Evolutionary conservation across 2,113 vertebrate species (phyloP), one percentile per base, ranked within the genome.

Genomic region (Bos indicus): DNA sequence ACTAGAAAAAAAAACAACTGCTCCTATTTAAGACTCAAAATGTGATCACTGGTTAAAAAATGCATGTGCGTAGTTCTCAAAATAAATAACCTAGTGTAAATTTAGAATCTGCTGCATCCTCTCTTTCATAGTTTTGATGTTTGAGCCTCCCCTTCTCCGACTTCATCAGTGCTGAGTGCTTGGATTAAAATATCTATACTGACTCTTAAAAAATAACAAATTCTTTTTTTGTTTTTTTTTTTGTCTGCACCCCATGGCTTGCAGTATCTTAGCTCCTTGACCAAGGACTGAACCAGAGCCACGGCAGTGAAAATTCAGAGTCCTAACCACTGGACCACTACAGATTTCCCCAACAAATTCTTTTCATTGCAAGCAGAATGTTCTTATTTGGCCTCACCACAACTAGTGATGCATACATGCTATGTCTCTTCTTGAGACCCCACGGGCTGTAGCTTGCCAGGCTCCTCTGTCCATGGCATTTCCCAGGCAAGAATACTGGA

Each of bases 41-140:
- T 43, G 7, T n/a, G 25, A 87, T 85, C 30, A 83, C 84, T 82
- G 26, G n/a, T 90, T 94, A 91, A 94, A 97, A 83, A 96, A 81
- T 46, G 33, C 43, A 81, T 43, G 46, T 74, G 30, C 6, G 0
- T 82, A n/a, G 80, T 95, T 94, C 74, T 93, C 40, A 86, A 78
- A 87, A 95, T 88, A 96, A 89, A 82, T 57, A 88, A 60, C 40
- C 21, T 88, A 57, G 43, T 30, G 17, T 91, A 77, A 91, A 92
- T 74, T 59, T 19, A 84, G 67, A 93, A 43, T 54, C 78, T 93
- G 56, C 89, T 13, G 7, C 40, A 23, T 84, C 82, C 26, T 94
- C 46, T 92, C 51, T 94, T 86, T 82, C 46, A 26, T 51, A 30
- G 67, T 62, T 95, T 43, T 71, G 46, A 52, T 78, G 13, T 51